These are phyloP conservation scores for Exocentrus adspersus DNA, from an alignment of 2,888 invertebrate genomes.

Conservation along the genomic window DNA sequence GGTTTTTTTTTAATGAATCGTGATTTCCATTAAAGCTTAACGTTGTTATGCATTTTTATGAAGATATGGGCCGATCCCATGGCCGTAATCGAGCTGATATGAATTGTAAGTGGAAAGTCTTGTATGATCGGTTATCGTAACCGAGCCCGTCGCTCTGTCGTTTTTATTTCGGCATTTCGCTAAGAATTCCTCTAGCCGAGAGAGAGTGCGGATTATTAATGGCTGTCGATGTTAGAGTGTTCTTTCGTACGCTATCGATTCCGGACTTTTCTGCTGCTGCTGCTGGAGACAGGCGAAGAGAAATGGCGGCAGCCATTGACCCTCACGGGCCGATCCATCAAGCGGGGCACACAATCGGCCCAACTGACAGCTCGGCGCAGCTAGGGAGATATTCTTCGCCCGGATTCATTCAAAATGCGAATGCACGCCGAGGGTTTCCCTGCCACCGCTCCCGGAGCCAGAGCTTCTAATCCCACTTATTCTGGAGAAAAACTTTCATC, in stretches of 20 bases:
- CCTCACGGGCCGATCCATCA: slow-evolving; percentile 70
- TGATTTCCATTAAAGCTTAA: slow-evolving; percentile 60
- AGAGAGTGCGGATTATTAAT: slow-evolving; percentile 49
- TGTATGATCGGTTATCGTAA: slow-evolving; percentile 58
- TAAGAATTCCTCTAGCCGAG: slow-evolving; percentile 36
- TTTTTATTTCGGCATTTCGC: slow-evolving; percentile 48
- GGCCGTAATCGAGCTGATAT: slow-evolving; percentile 52
- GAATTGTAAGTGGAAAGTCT: slow-evolving; percentile 60
- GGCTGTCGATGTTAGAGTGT: slow-evolving; percentile 52
- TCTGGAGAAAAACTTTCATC: no score
- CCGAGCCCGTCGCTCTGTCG: slow-evolving; percentile 24
- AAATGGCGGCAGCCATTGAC: slow-evolving; percentile 72
- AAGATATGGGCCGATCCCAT: slow-evolving; percentile 58
- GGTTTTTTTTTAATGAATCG: slow-evolving; percentile 56
- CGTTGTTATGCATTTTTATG: slow-evolving; percentile 56
- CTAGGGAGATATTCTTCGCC: slow-evolving; percentile 22
- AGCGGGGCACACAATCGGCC: slow-evolving; percentile 52
- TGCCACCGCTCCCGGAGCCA: not conserved
- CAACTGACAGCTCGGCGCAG: slow-evolving; percentile 40
- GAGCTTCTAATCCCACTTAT: no score
- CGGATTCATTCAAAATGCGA: slow-evolving; percentile 23
- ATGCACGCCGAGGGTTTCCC: slow-evolving; percentile 13
- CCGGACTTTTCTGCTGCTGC: slow-evolving; percentile 59
- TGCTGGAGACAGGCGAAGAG: slow-evolving; percentile 70
- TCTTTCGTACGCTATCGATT: slow-evolving; percentile 58